These are phyloP conservation scores for Malacoraja senta DNA, from an alignment of 2,797 vertebrate genomes.

Conservation along the genomic window DNA sequence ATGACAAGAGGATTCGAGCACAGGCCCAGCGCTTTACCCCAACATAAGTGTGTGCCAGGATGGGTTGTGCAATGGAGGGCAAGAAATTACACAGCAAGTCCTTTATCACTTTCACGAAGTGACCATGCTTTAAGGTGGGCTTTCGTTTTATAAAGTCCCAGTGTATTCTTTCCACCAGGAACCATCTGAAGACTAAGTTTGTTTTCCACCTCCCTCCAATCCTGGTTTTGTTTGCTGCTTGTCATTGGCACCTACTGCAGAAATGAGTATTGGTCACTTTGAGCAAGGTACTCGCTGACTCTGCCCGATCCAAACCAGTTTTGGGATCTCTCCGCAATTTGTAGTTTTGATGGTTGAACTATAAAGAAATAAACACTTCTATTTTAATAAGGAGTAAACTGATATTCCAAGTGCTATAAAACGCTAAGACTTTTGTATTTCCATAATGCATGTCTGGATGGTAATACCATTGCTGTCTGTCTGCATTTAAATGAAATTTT, in stretches of 20 bases:
- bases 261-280: background rate
- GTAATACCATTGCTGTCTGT: background rate
- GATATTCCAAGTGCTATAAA: background rate
- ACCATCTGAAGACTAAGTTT: background rate
- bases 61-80: background rate
- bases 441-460: background rate
- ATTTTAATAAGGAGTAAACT: slow-evolving; percentile 28
- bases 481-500: background rate
- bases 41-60: background rate
- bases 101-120: background rate
- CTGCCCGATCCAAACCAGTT: background rate
- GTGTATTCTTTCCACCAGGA: background rate
- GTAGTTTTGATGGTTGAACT: slow-evolving; percentile 21
- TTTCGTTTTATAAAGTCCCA: slow-evolving; percentile 32
- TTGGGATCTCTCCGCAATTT: background rate
- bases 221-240: background rate
- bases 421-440: slow-evolving; percentile 17
- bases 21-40: slow-evolving; percentile 2
- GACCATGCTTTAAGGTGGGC: background rate
- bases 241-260: background rate
- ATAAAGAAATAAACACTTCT: slow-evolving; percentile 17
- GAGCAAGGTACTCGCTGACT: background rate
- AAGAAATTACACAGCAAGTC: background rate
- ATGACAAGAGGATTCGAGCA: slow-evolving; percentile 6
- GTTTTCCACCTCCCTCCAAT: background rate